Base-by-base conservation (phyloP, 2,888 invertebrate species). In the Lithophane leautieri region DNA sequence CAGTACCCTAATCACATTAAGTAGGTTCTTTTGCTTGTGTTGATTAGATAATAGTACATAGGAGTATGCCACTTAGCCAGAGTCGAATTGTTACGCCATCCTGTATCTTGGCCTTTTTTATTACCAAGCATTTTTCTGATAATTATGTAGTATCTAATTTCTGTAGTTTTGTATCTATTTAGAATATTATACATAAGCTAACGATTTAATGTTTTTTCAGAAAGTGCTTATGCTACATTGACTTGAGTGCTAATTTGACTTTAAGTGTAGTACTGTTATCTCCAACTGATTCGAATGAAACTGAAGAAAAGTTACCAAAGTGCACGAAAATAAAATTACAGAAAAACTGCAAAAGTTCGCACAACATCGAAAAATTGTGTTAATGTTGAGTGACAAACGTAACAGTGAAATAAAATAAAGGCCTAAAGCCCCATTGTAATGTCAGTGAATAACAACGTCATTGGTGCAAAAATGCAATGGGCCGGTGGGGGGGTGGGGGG, bases 401-500 rank as follows among this genome's bases (percentile, higher is more conserved):
- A 76, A 85, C 61, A 85, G 87, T 89, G 86, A 71, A 68, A 82
- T 79, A 81, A 76, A 88, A 79, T 82, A 81, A 85, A 82, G 83
- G 54, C 82, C 78, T 79, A 70, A 77, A 86, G 83, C 73, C 79
- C 73, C 70, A 82, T 90, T 93, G 94, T 94, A 89, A 95, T 94
- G 95, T 93, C 92, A 92, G 91, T 94, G 91, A 91, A 89, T 88
- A 91, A 90, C 76, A 92, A 90, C 87, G 90, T 93, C 89, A 91
- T 92, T 89, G 89, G 92, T 89, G 91, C 91, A 82, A 95, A 93
- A 92, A 94, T 94, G 94, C 94, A 95, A 92, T 95, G 95, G 95
- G 92, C 94, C 73, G 95, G 95, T 76, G 95, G 96, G 89, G 95
- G 94, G 93, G 79, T 77, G 84, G 85, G 81, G 66, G 84, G 82